Base-by-base conservation (phyloP, 2,888 invertebrate genomes). In the Cryptus armator region DNA sequence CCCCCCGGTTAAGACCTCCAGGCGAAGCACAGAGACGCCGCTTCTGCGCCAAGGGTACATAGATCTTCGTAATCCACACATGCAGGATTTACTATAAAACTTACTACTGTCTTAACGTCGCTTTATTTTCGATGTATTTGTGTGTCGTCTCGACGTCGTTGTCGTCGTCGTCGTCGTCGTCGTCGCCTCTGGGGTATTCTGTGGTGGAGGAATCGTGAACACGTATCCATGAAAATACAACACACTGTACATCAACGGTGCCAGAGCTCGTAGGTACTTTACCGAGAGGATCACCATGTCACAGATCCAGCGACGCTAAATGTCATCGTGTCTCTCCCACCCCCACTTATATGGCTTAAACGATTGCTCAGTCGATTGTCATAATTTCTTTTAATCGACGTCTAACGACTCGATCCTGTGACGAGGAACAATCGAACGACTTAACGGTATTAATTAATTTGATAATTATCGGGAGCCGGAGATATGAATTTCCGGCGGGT, bases 281-380 rank as follows among this genome's bases (percentile, higher is more conserved):
- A 86, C 86, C 76, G 72, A 87, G 88, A 88, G 78, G 72, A 90
- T 90, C 89, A 88, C 87, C 87, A 83, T 89, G 88, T 89, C 89
- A 87, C 90, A 89, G 68, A 48, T 77, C 48, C 81, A 74, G 43
- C 66, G 29, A 71, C 67, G 79, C 87, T 93, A 93, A 93, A 93
- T 93, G 93, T 93, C 93, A 93, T 91, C 92, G 89, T 90, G 92
- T 92, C 89, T 90, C 72, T 59, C n/a, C 64, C 24, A 32, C 72
- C 77, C 24, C 46, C 48, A 48, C 66, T 68, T 62, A 44, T 24
- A 74, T 43, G 44, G 46, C 68, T 77, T 67, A 51, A 53, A 77
- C 75, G 72, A 70, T 79, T 81, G 78, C 78, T 86, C 85, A 85
- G 83, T 88, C 85, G 87, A 87, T 88, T 87, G 86, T 87, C 86